A percentile compares a stretch with the other conserved stretches of the same genome.
Conservation (phyloP, 37 sponge, comb jelly and placozoan species). For the Corticium candelabrum region DNA sequence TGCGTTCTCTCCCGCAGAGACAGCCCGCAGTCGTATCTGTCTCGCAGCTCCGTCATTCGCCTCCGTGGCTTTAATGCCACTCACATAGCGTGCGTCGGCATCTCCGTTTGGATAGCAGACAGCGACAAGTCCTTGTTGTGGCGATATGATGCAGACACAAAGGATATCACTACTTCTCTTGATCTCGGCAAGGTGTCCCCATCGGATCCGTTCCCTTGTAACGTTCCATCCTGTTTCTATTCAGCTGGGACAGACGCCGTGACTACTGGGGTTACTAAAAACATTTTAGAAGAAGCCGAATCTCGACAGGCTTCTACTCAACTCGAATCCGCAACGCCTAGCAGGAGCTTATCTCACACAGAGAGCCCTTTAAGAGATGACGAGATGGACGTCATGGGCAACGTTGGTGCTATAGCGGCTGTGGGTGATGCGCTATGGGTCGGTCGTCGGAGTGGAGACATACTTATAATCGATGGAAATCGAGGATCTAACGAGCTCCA, state of each 20-base stretch:
- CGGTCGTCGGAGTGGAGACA: not conserved
- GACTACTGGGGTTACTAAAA: too few species aligned
- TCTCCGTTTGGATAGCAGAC: not conserved
- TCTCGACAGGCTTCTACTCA: too few species aligned
- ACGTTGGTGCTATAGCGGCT: not conserved
- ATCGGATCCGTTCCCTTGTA: too few species aligned
- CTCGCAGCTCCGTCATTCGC: not conserved
- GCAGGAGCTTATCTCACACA: too few species aligned
- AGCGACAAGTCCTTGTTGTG: not conserved
- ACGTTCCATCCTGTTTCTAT: too few species aligned
- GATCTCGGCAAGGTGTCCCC: too few species aligned
- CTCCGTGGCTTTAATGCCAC: not conserved
- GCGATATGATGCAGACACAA: not conserved
- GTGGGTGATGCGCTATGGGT: not conserved
- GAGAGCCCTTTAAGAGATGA: too few species aligned
- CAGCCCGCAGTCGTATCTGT: not conserved
- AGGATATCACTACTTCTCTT: too few species aligned
- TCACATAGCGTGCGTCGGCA: not conserved
- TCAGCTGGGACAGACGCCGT: too few species aligned
- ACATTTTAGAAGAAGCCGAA: too few species aligned
- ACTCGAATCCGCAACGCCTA: too few species aligned
- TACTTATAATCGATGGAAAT: not conserved
- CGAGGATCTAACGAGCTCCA: not conserved
- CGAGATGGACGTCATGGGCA: too few species aligned
- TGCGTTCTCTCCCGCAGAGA: not conserved